Percentiles rank a stretch among this genome's conserved stretches.
Conservation (phyloP, 1,140 invertebrate species). For the Eumaeus atala region DNA sequence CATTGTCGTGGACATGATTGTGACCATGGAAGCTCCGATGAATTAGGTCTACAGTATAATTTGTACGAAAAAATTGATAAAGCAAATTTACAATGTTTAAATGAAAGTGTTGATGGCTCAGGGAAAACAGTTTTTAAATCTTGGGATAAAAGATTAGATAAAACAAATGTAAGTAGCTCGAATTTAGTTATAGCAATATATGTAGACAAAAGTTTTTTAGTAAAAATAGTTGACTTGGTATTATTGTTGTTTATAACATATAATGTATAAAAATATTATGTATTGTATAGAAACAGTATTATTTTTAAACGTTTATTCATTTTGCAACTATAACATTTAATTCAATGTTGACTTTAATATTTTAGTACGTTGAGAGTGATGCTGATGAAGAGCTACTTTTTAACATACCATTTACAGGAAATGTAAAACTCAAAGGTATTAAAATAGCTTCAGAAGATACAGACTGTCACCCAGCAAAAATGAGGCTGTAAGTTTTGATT, state of each 20-base stretch:
- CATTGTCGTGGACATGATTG: slow-evolving; percentile 65
- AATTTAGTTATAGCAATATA: no score
- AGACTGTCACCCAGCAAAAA: slow-evolving; percentile 85
- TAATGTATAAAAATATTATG: background rate
- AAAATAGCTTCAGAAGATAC: slow-evolving; percentile 92
- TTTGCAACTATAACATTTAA: background rate
- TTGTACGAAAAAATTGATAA: slow-evolving; percentile 92
- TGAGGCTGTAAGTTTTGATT: slow-evolving; percentile 84
- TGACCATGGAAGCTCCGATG: slow-evolving; percentile 78
- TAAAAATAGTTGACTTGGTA: no score
- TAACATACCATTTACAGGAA: slow-evolving; percentile 96
- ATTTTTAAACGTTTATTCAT: background rate
- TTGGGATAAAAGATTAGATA: slow-evolving; percentile 90
- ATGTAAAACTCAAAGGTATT: slow-evolving; percentile 95
- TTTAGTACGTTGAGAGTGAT: slow-evolving; percentile 95
- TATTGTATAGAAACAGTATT: background rate
- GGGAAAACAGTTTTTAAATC: slow-evolving; percentile 93
- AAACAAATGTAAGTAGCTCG: slow-evolving; percentile 77
- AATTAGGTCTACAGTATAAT: slow-evolving; percentile 90
- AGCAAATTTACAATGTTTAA: slow-evolving; percentile 92
- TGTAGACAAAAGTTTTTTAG: no score
- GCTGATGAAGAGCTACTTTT: slow-evolving; percentile 94
- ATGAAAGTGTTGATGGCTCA: slow-evolving; percentile 89
- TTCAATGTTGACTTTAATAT: slow-evolving; percentile 17
- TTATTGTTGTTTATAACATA: no score